These are phyloP conservation scores for Drosophila obscura DNA, from an alignment of 1,140 invertebrate species.

Conservation along the genomic window DNA sequence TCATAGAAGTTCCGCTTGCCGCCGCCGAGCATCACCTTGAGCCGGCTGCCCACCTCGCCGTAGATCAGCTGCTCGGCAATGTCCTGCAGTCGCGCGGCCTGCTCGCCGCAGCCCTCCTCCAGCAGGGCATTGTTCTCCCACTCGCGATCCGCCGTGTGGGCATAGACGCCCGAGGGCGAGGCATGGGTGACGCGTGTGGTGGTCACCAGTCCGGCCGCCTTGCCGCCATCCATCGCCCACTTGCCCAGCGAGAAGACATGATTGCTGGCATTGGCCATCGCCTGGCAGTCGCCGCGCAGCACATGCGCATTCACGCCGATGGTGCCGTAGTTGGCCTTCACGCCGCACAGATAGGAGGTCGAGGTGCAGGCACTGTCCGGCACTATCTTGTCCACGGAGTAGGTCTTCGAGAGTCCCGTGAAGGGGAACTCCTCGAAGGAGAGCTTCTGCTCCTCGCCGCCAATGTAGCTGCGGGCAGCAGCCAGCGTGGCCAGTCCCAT, in stretches of 20 bases:
- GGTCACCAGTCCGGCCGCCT: constrained; percentile 91
- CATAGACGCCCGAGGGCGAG: constrained; percentile 90
- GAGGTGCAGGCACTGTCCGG: constrained; percentile 90
- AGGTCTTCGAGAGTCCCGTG: constrained; percentile 91
- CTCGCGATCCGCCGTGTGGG: constrained; percentile 88
- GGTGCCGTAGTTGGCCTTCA: constrained; percentile 92
- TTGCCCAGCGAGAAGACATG: constrained; percentile 88
- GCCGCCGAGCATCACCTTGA: constrained; percentile 90
- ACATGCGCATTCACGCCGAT: constrained; percentile 90
- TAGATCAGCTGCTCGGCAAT: constrained; percentile 90
- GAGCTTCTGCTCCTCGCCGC: constrained; percentile 88
- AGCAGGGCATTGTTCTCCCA: constrained; percentile 91
- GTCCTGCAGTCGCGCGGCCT: constrained; percentile 86
- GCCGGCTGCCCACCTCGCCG: constrained; percentile 86
- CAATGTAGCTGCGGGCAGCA: constrained; percentile 87
- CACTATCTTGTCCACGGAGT: constrained; percentile 91
- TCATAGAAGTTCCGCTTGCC: constrained; percentile 89
- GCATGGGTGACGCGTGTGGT: constrained; percentile 92
- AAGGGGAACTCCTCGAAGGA: constrained; percentile 92
- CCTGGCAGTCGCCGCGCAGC: constrained; percentile 85
- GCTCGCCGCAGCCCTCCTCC: constrained; percentile 68
- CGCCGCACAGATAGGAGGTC: constrained; percentile 92
- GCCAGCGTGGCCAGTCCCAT: constrained; percentile 91
- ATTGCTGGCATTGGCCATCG: constrained; percentile 85
- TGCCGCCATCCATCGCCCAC: constrained; percentile 90